Conservation (phyloP, 1,140 invertebrate genomes). For the Anoplophora glabripennis region DNA sequence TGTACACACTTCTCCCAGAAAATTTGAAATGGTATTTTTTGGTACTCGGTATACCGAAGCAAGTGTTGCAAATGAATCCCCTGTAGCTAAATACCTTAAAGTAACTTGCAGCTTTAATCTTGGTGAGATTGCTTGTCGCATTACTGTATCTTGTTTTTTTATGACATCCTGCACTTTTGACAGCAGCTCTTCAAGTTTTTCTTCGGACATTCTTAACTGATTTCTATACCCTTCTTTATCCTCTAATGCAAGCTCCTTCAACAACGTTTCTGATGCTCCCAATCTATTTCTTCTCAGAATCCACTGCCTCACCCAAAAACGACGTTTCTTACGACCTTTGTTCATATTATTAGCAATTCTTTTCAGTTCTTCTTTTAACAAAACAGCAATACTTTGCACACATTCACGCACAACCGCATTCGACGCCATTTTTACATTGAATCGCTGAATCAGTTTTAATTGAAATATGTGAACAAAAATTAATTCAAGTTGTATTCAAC, state of each 20-base stretch:
- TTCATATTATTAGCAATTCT: conserved; percentile 25
- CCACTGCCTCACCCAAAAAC: conserved; percentile 31
- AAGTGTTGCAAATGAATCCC: conserved; percentile 14
- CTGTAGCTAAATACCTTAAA: no score
- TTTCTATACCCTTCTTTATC: conserved; percentile 31
- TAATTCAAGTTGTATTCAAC: no score
- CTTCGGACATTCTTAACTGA: conserved; percentile 32
- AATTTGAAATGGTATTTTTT: no score
- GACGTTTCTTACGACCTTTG: conserved; percentile 30
- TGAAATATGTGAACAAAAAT: no score
- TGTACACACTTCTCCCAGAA: no score
- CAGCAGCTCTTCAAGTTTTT: conserved; percentile 33
- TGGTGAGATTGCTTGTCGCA: no score
- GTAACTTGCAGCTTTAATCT: no score
- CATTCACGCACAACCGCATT: conserved; percentile 26
- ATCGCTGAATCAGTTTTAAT: no score
- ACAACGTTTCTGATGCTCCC: conserved; percentile 25
- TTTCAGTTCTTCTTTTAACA: conserved; percentile 32
- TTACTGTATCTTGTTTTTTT: no score
- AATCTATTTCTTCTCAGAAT: conserved; percentile 31
- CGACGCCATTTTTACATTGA: conserved; percentile 17
- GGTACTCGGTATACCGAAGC: conserved; percentile 25
- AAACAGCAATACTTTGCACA: conserved; percentile 21
- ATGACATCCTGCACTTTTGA: conserved; percentile 23
- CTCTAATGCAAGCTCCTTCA: conserved; percentile 31